phyloP scores from a whole-genome alignment of 2,888 invertebrate species.

The Seira musarum region DNA sequence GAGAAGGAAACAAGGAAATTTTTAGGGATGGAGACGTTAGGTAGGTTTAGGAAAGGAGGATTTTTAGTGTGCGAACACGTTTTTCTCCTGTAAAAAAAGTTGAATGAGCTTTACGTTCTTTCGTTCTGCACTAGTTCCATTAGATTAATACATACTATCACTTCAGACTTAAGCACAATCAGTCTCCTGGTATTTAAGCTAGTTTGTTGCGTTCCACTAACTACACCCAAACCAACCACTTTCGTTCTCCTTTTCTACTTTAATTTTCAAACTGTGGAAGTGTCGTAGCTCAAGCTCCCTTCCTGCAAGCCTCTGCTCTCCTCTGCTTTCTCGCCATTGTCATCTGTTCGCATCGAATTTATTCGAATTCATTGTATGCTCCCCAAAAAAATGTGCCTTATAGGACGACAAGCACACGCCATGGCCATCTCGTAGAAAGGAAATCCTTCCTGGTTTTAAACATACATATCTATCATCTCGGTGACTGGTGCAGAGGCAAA shows the following conservation, averaged over 20 bases:
- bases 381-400: too few species aligned
- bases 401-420: not conserved
- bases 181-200: conserved; percentile 57
- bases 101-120: not conserved
- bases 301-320: not conserved
- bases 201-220: conserved; percentile 46
- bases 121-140: conserved; percentile 49
- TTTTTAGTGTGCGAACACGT: conserved; percentile 4
- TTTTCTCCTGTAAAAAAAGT: not conserved
- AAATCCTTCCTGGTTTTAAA: too few species aligned
- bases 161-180: conserved; percentile 52
- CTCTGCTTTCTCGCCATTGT: conserved; percentile 35
- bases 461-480: not conserved
- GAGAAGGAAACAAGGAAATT: too few species aligned
- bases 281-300: not conserved
- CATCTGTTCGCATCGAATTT: conserved; percentile 47
- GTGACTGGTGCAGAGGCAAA: not conserved
- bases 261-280: not conserved
- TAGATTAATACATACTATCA: conserved; percentile 56
- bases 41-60: not conserved
- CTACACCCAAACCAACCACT: conserved; percentile 26
- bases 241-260: conserved; percentile 16
- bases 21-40: too few species aligned
- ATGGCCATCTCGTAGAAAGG: not conserved
- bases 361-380: conserved; percentile 38